Conservation (phyloP, 2,113 vertebrate species). For the Melanocharis versteri region DNA sequence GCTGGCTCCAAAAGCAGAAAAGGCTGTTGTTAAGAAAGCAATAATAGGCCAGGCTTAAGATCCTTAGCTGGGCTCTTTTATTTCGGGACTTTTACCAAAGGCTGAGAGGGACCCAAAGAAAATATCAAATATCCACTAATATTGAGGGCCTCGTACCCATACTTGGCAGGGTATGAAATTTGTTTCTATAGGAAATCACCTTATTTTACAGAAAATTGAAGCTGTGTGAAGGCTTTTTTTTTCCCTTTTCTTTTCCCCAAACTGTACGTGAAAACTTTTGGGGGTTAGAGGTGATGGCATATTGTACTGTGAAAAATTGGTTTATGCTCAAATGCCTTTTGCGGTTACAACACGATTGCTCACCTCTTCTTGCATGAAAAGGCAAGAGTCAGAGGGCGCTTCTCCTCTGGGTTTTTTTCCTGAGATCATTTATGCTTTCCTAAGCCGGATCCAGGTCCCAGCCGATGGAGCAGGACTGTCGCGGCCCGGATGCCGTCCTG, state of each 20-base stretch:
- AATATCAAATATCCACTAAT: slow-evolving; percentile 9
- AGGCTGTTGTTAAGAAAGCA: slow-evolving; percentile 20
- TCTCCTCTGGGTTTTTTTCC: background rate
- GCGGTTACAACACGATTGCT: background rate
- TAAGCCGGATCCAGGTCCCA: background rate
- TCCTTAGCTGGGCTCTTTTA: background rate
- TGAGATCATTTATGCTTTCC: background rate
- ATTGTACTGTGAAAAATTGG: background rate
- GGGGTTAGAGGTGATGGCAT: background rate
- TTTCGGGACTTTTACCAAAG: slow-evolving; percentile 2
- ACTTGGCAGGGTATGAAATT: background rate
- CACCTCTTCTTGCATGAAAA: background rate
- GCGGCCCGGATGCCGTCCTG: fast-evolving
- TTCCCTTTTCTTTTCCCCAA: background rate
- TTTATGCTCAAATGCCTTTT: background rate
- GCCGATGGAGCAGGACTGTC: fast-evolving
- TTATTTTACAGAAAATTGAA: slow-evolving; percentile 2
- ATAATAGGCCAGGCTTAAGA: slow-evolving; percentile 22
- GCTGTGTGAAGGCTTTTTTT: background rate
- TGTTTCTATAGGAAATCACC: slow-evolving; percentile 19
- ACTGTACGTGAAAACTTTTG: background rate
- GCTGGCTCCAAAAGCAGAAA: slow-evolving; percentile 26
- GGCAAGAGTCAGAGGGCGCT: background rate
- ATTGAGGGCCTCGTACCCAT: background rate
- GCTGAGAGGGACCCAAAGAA: background rate